A percentile compares a stretch with the other conserved stretches of the same genome.
phyloP scores from a whole-genome alignment of 2,888 invertebrate genomes.

The Drosophila peninsularis region DNA sequence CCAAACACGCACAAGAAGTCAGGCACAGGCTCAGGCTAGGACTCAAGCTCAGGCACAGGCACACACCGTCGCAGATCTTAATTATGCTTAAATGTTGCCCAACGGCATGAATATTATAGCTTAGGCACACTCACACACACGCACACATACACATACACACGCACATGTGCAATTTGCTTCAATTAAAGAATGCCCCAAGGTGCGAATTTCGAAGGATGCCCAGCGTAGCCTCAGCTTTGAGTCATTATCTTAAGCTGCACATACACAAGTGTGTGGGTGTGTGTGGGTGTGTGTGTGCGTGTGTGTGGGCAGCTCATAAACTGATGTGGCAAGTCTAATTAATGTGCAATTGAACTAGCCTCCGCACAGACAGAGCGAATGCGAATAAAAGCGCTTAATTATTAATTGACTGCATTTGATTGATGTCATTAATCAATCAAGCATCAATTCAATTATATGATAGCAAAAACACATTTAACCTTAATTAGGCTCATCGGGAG shows the following conservation, averaged over 20 bases:
- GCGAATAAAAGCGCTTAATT: conserved; percentile 25
- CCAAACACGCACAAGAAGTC: conserved; percentile 2
- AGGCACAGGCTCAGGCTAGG: neutral
- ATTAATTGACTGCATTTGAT: conserved; percentile 15
- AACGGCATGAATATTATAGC: conserved; percentile 51
- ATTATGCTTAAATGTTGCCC: conserved; percentile 38
- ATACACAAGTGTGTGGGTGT: neutral
- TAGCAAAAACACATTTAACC: neutral
- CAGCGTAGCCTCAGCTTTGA: conserved; percentile 2
- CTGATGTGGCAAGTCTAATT: conserved; percentile 47
- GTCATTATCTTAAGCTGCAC: neutral
- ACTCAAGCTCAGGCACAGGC: neutral
- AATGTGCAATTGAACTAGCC: conserved; percentile 46
- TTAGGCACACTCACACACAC: conserved; percentile 19
- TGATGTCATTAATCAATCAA: conserved; percentile 28
- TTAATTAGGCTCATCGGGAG: neutral
- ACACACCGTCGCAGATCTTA: conserved; percentile 2
- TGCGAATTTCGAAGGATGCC: conserved; percentile 16
- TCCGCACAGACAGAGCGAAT: conserved; percentile 28
- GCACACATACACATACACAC: conserved; percentile 20
- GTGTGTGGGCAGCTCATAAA: conserved; percentile 40
- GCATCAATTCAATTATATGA: conserved; percentile 11
- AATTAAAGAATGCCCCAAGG: conserved; percentile 34
- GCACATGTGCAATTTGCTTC: conserved; percentile 39
- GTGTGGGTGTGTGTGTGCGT: neutral